These are phyloP conservation scores for Caenorhabditis elegans DNA, from an alignment of 1,140 invertebrate species.

Conservation along the genomic window WBcel235 BX284605.5:8916501-8917000, in stretches of 20 bases:
- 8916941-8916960: no score
- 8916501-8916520: conserved; percentile 26
- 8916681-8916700: conserved; percentile 4
- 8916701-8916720: background rate
- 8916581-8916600: background rate
- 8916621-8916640: background rate
- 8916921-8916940: no score
- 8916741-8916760: background rate
- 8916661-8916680: background rate
- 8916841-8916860: no score
- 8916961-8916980: no score
- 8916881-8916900: no score
- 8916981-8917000: no score
- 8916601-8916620: background rate
- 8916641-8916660: conserved; percentile 7
- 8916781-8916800: no score
- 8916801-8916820: no score
- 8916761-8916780: background rate
- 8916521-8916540: conserved; percentile 25
- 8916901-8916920: no score
- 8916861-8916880: no score
- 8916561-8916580: conserved; percentile 13
- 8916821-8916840: no score
- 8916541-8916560: conserved; percentile 34
- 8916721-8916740: background rate